These are phyloP conservation scores for Ochlodes sylvanus DNA, from an alignment of 2,888 invertebrate species.

Conservation along the genomic window DNA sequence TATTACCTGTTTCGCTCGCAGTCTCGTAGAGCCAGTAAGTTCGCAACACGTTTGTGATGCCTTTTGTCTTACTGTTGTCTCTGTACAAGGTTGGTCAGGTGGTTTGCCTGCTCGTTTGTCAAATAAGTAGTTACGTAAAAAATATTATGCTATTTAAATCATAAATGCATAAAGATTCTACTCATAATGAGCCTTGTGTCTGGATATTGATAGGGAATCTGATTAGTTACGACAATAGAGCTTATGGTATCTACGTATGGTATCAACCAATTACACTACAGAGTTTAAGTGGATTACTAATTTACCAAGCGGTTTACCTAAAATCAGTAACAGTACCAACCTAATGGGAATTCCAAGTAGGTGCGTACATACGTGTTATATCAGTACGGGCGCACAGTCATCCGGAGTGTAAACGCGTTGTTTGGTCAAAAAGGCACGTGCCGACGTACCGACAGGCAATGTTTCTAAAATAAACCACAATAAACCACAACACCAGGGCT, in stretches of 20 bases:
- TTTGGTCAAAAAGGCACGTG: constrained; percentile 77
- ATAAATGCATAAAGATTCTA: constrained; percentile 9
- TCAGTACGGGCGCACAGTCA: constrained; percentile 43
- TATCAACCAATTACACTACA: not conserved
- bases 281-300: constrained; percentile 19
- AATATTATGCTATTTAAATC: too few relatives aligned
- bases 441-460: constrained; percentile 64
- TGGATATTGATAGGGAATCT: constrained; percentile 8
- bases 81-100: too few relatives aligned
- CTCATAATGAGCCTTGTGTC: constrained; percentile 3
- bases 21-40: too few relatives aligned
- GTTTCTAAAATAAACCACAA: constrained; percentile 70
- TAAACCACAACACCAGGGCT: constrained; percentile 36
- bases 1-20: too few relatives aligned
- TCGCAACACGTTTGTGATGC: too few relatives aligned
- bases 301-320: constrained; percentile 28
- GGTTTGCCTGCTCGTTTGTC: too few relatives aligned
- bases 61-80: too few relatives aligned
- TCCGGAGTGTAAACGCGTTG: constrained; percentile 55
- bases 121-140: too few relatives aligned
- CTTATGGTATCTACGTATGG: not conserved
- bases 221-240: not conserved
- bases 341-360: constrained; percentile 32
- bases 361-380: constrained; percentile 50
- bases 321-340: constrained; percentile 28